A percentile compares a stretch with the other conserved stretches of the same genome.
These are phyloP conservation scores for Urocynchramus pylzowi DNA, from an alignment of 2,113 vertebrate genomes.

Conservation along the genomic window DNA sequence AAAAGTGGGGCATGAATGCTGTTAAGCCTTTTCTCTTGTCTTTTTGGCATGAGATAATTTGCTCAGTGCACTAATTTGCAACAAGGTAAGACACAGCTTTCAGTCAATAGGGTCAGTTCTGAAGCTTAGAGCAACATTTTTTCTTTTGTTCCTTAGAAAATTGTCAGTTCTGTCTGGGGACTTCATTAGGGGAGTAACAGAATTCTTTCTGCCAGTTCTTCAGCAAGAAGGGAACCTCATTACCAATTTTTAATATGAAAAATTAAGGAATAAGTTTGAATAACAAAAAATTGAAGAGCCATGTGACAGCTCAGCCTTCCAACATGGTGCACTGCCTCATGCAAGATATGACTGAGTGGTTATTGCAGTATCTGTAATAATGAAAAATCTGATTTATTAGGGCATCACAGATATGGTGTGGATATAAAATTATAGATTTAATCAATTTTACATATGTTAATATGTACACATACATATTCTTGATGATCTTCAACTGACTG, in stretches of 20 bases:
- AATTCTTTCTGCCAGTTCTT: background rate
- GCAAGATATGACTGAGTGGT: background rate
- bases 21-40: background rate
- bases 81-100: slow-evolving; percentile 7
- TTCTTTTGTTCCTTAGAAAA: slow-evolving; percentile 7
- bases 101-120: background rate
- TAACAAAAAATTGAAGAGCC: background rate
- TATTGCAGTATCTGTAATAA: background rate
- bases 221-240: background rate
- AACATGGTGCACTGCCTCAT: background rate
- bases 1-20: background rate
- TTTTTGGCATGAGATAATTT: background rate
- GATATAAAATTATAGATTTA: background rate
- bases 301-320: background rate
- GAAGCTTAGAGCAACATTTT: slow-evolving; percentile 4
- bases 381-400: background rate
- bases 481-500: background rate
- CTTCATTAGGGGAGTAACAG: slow-evolving; percentile 31
- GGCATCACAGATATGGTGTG: background rate
- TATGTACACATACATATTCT: background rate
- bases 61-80: background rate
- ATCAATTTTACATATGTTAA: background rate
- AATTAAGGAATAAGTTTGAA: background rate
- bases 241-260: slow-evolving; percentile 20
- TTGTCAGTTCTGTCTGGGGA: background rate